Evolutionary conservation across 2,113 vertebrate species (phyloP).

Genomic region (Pitta sordida): DNA sequence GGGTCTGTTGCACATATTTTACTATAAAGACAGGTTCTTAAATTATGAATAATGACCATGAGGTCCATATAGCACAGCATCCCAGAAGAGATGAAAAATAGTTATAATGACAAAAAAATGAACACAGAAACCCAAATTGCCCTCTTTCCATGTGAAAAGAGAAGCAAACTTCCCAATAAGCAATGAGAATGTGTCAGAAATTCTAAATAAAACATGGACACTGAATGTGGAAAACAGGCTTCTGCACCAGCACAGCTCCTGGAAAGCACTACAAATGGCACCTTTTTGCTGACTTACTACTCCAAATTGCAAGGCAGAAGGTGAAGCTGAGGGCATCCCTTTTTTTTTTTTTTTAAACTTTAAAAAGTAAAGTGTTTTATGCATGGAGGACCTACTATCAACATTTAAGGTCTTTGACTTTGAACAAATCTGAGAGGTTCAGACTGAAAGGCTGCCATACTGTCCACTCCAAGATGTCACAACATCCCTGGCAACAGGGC

Average conservation of each 20-base stretch:
- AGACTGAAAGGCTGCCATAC: neutral
- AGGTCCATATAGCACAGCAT: neutral
- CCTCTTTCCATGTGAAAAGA: neutral
- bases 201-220: neutral
- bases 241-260: neutral
- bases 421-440: neutral
- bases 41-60: neutral
- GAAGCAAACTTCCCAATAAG: neutral
- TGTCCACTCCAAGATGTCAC: constrained; percentile 11
- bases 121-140: neutral
- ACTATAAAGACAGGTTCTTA: neutral
- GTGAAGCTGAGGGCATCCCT: fast-evolving
- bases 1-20: neutral
- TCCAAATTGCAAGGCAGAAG: neutral
- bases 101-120: neutral
- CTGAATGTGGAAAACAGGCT: neutral
- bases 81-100: neutral
- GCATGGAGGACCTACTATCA: neutral
- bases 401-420: neutral
- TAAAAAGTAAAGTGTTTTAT: neutral
- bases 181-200: neutral
- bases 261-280: neutral
- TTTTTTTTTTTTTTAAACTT: neutral
- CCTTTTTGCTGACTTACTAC: neutral
- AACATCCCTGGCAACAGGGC: neutral